These are phyloP conservation scores for Phymastichus coffea DNA, from an alignment of 1,140 invertebrate genomes.

Conservation along the genomic window DNA sequence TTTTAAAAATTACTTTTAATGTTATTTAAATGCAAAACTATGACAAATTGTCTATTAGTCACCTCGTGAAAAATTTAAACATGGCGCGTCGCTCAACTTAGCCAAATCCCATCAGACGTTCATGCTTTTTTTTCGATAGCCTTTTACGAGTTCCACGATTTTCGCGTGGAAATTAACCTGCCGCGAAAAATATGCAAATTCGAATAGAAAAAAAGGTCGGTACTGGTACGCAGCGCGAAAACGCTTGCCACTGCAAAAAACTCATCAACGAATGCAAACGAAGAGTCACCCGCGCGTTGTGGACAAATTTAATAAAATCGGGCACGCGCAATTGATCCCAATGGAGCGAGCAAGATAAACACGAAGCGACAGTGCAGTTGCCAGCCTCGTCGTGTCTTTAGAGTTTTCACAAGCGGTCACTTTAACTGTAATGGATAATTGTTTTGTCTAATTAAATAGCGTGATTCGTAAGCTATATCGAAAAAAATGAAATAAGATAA, in stretches of 20 bases:
- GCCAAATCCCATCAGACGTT: conserved; percentile 15
- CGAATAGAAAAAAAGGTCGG: conserved; percentile 24
- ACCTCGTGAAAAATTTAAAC: conserved; percentile 29
- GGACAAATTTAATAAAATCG: conserved; percentile 55
- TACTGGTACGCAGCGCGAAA: neutral
- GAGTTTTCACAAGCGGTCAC: neutral
- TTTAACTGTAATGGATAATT: neutral
- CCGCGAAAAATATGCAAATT: conserved; percentile 42
- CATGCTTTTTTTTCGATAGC: too few relatives aligned
- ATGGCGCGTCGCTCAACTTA: conserved; percentile 18
- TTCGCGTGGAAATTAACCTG: conserved; percentile 30
- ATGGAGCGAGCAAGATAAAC: conserved; percentile 41
- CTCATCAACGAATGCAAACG: conserved; percentile 56
- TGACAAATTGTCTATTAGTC: too few relatives aligned
- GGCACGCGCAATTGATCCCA: conserved; percentile 50
- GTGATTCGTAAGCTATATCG: neutral
- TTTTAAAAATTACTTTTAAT: too few relatives aligned
- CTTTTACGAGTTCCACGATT: too few relatives aligned
- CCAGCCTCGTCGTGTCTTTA: neutral
- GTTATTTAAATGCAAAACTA: too few relatives aligned
- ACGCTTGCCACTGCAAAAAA: conserved; percentile 39
- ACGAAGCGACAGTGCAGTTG: conserved; percentile 5
- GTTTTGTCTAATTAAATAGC: neutral
- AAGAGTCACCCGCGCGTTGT: conserved; percentile 45
- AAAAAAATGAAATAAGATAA: neutral